phyloP scores from a whole-genome alignment of 2,113 vertebrate species.

The Cynocephalus volans region DNA sequence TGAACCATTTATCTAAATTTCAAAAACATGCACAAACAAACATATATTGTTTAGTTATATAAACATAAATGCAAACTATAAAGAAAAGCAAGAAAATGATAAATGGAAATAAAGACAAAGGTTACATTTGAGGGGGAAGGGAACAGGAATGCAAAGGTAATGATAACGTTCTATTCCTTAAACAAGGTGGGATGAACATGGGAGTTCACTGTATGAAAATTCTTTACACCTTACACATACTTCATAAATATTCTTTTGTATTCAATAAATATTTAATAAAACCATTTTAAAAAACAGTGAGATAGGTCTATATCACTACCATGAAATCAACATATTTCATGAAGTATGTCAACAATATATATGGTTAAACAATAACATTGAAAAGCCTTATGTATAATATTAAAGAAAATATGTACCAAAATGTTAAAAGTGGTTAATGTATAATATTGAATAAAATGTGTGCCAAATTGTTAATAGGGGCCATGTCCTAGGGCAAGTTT shows the following conservation, averaged over 20 bases:
- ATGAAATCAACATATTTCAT: no score
- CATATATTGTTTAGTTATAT: not conserved
- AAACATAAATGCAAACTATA: slow-evolving; percentile 30
- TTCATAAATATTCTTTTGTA: slow-evolving; percentile 50
- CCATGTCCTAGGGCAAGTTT: not conserved
- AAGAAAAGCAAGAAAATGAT: slow-evolving; percentile 48
- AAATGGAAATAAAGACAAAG: slow-evolving; percentile 49
- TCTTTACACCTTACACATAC: not conserved
- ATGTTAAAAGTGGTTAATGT: not conserved
- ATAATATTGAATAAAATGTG: slow-evolving; percentile 40
- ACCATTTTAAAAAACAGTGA: not conserved
- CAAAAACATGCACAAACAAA: slow-evolving; percentile 54
- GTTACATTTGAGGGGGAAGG: not conserved
- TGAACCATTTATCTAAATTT: slow-evolving; percentile 44
- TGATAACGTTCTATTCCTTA: slow-evolving; percentile 32
- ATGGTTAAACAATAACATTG: not conserved
- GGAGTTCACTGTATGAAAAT: not conserved
- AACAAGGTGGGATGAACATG: not conserved
- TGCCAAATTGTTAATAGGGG: not conserved
- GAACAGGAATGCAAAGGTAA: slow-evolving; percentile 41
- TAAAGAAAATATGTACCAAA: slow-evolving; percentile 49
- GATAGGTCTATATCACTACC: not conserved
- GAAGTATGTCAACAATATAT: not conserved
- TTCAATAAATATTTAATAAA: slow-evolving; percentile 53
- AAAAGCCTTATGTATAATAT: not conserved